These are phyloP conservation scores for Diabrotica balteata DNA, from an alignment of 2,888 invertebrate species.

Conservation along the genomic window DNA sequence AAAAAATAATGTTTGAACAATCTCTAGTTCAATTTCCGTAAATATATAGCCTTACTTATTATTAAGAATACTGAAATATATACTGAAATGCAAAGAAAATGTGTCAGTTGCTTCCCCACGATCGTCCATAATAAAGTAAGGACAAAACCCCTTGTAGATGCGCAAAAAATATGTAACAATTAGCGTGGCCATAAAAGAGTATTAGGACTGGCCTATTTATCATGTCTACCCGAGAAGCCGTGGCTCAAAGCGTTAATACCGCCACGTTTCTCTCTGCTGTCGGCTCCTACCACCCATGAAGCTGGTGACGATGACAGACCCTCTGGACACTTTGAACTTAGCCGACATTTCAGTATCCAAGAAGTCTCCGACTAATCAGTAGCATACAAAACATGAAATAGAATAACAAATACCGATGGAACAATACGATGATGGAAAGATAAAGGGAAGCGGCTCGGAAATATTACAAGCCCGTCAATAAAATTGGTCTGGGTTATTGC, in stretches of 20 bases:
- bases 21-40: too few species aligned
- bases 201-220: constrained; percentile 6
- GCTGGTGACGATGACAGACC: constrained; percentile 63
- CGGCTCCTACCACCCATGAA: constrained; percentile 63
- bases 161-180: neutral
- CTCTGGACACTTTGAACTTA: constrained; percentile 58
- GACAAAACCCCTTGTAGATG: too few species aligned
- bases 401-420: constrained; percentile 53
- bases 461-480: constrained; percentile 46
- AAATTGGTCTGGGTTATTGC: constrained; percentile 48
- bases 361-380: constrained; percentile 56
- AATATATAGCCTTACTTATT: too few species aligned
- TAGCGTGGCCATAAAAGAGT: neutral
- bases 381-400: constrained; percentile 55
- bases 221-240: constrained; percentile 29
- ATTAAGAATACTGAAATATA: too few species aligned
- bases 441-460: constrained; percentile 33
- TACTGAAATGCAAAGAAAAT: too few species aligned
- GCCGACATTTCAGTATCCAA: constrained; percentile 51
- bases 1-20: too few species aligned
- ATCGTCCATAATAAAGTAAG: too few species aligned
- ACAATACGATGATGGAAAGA: constrained; percentile 43
- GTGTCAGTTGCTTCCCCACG: too few species aligned
- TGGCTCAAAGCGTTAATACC: constrained; percentile 61
- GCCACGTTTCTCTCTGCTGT: constrained; percentile 59